Conservation (phyloP, 2,888 invertebrate species). For the Ecliptopera silaceata region DNA sequence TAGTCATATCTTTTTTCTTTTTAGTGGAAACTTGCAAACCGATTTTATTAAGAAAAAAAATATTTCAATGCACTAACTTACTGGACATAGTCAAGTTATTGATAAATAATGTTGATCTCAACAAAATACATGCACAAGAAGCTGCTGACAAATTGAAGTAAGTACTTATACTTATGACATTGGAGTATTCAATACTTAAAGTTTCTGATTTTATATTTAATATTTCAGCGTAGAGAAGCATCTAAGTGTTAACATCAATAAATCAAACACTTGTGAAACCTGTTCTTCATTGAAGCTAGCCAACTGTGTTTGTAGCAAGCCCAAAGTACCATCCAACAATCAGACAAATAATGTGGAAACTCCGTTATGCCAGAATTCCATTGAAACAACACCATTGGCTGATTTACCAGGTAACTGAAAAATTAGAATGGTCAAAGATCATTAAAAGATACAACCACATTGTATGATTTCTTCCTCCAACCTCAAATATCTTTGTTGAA, state of each 20-base stretch:
- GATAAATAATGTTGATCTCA: slow-evolving; percentile 59
- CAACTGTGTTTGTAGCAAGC: slow-evolving; percentile 53
- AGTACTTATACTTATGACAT: slow-evolving; percentile 7
- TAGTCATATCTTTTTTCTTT: slow-evolving; percentile 36
- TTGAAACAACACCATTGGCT: slow-evolving; percentile 67
- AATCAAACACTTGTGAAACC: slow-evolving; percentile 49
- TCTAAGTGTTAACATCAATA: slow-evolving; percentile 35
- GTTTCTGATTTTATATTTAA: slow-evolving; percentile 1
- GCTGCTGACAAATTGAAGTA: slow-evolving; percentile 52
- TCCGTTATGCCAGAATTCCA: slow-evolving; percentile 47
- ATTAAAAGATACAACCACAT: no score
- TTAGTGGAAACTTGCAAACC: slow-evolving; percentile 76
- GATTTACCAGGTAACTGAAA: slow-evolving; percentile 63
- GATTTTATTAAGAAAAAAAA: slow-evolving; percentile 58
- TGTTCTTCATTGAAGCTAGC: slow-evolving; percentile 50
- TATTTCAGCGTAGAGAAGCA: slow-evolving; percentile 45
- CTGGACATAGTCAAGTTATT: slow-evolving; percentile 70
- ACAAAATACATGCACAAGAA: slow-evolving; percentile 57
- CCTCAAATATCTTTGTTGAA: no score
- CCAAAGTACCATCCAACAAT: background rate
- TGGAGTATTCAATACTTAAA: background rate
- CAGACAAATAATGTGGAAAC: slow-evolving; percentile 39
- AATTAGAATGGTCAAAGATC: no score
- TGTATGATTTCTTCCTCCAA: no score
- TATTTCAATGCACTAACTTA: slow-evolving; percentile 68